Conservation (phyloP, 2,888 invertebrate species). For the Nebria salina region DNA sequence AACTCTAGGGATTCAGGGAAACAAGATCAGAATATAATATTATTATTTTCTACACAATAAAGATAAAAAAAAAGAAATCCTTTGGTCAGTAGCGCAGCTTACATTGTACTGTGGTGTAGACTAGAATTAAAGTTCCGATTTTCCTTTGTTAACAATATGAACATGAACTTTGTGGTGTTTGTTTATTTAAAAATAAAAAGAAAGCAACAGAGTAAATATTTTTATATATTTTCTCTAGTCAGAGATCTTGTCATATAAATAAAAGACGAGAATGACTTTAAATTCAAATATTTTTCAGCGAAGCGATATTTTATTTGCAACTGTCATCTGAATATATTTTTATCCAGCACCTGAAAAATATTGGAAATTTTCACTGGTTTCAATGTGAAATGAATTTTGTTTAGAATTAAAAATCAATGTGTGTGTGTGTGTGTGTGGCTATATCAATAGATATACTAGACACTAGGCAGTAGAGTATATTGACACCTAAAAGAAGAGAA, state of each 20-base stretch:
- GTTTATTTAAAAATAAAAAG: neutral
- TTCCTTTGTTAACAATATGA: constrained; percentile 30
- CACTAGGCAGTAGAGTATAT: neutral
- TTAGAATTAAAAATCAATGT: too few relatives aligned
- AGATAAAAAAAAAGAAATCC: neutral
- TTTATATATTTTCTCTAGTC: neutral
- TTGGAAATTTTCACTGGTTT: neutral
- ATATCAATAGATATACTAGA: too few relatives aligned
- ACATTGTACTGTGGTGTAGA: constrained; percentile 20
- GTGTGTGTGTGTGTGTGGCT: too few relatives aligned
- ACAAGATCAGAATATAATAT: neutral
- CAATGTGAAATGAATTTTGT: too few relatives aligned
- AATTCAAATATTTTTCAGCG: constrained; percentile 31
- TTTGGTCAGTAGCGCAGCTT: neutral
- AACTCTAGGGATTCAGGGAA: neutral
- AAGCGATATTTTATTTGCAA: too few relatives aligned
- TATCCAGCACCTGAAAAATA: neutral
- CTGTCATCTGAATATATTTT: neutral
- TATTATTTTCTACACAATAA: neutral
- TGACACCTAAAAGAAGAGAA: neutral
- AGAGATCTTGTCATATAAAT: constrained; percentile 38
- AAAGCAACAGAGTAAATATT: neutral
- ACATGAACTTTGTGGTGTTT: constrained; percentile 6
- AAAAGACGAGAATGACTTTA: constrained; percentile 38
- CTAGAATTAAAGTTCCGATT: constrained; percentile 42